phyloP scores from a whole-genome alignment of 2,888 invertebrate genomes.

The Mechanitis messenoides region DNA sequence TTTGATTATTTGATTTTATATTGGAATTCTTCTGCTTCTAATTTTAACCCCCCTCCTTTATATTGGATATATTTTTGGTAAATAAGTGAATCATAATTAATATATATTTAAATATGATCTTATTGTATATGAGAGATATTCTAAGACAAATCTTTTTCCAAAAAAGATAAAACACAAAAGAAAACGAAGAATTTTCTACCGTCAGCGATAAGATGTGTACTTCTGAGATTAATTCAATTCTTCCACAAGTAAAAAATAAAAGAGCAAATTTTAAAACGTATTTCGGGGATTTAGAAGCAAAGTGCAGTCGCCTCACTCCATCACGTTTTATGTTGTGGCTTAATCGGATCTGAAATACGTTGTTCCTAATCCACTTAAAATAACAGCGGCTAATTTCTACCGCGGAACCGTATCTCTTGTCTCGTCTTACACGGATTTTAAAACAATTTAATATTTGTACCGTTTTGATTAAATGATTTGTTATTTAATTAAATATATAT shows the following conservation, averaged over 20 bases:
- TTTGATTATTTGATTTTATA: too few species aligned
- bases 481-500: not conserved
- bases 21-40: too few species aligned
- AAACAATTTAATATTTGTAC: slow-evolving; percentile 37
- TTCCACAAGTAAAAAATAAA: slow-evolving; percentile 8
- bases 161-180: not conserved
- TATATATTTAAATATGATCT: too few species aligned
- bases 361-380: slow-evolving; percentile 73
- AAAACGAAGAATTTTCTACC: not conserved
- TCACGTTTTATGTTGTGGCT: slow-evolving; percentile 67
- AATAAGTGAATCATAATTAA: too few species aligned
- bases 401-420: slow-evolving; percentile 53
- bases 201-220: slow-evolving; percentile 4
- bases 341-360: slow-evolving; percentile 71
- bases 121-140: too few species aligned
- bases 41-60: too few species aligned
- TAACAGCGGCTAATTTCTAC: slow-evolving; percentile 66
- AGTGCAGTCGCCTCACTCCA: slow-evolving; percentile 57
- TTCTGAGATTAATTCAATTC: slow-evolving; percentile 1
- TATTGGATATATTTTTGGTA: too few species aligned
- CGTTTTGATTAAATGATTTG: too few species aligned
- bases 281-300: slow-evolving; percentile 28
- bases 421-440: slow-evolving; percentile 46
- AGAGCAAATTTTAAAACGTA: slow-evolving; percentile 19
- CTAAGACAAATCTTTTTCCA: too few species aligned